phyloP scores from a whole-genome alignment of 2,113 vertebrate genomes.

The Oncorhynchus gorbuscha region DNA sequence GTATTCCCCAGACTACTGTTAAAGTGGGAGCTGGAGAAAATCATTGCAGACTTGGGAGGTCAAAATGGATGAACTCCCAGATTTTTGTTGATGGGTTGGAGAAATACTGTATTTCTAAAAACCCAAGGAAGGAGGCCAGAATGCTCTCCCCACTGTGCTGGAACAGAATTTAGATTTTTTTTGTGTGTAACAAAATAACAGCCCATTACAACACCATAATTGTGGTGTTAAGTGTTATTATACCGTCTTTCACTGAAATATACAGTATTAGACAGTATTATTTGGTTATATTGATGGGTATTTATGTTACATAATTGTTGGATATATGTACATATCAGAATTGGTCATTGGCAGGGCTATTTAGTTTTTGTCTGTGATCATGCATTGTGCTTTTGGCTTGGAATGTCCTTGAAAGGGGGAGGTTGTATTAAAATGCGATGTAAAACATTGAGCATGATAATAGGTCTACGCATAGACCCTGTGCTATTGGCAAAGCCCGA shows the following conservation, averaged over 20 bases:
- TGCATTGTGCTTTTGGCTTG: neutral
- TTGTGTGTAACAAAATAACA: neutral
- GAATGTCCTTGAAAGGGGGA: constrained; percentile 3
- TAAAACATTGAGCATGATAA: neutral
- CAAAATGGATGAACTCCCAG: constrained; percentile 25
- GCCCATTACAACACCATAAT: neutral
- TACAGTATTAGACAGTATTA: neutral
- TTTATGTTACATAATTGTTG: too few relatives aligned
- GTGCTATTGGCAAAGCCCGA: neutral
- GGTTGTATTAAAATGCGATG: neutral
- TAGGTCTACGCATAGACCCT: neutral
- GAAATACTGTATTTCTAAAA: neutral
- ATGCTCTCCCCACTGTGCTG: neutral
- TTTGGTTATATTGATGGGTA: too few relatives aligned
- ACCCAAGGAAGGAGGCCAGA: neutral
- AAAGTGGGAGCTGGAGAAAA: constrained; percentile 45
- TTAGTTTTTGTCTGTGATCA: too few relatives aligned
- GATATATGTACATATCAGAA: too few relatives aligned
- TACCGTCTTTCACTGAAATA: neutral
- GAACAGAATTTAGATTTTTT: constrained; percentile 2
- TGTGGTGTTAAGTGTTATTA: neutral
- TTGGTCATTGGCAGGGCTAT: too few relatives aligned
- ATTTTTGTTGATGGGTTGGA: constrained; percentile 1
- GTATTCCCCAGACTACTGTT: constrained; percentile 54
- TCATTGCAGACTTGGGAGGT: constrained; percentile 43